Conservation (phyloP, 2,888 invertebrate species). For the Caradrina kadenii region DNA sequence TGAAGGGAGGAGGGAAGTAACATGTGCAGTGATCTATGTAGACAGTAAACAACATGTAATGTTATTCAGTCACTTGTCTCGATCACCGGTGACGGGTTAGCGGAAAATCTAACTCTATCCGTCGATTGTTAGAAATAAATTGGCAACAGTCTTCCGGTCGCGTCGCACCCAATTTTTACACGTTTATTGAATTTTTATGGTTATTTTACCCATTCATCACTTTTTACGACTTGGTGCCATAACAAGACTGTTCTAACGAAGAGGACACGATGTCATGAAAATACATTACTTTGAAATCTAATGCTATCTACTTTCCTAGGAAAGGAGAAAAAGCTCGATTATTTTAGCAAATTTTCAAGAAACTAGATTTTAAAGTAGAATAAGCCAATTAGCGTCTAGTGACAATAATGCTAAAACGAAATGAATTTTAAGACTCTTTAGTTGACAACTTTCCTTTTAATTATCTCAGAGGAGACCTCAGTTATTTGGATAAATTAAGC, state of each 20-base stretch:
- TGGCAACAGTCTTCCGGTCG: conserved; percentile 66
- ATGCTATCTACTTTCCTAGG: conserved; percentile 6
- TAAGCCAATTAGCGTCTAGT: conserved; percentile 10
- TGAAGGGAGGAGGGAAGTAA: conserved; percentile 17
- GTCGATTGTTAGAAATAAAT: conserved; percentile 67
- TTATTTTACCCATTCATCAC: conserved; percentile 76
- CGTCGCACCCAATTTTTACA: conserved; percentile 72
- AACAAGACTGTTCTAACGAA: conserved; percentile 67
- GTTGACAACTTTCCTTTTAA: conserved; percentile 31
- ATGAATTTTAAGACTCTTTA: conserved; percentile 12
- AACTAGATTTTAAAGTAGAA: conserved; percentile 10
- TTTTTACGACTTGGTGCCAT: conserved; percentile 73
- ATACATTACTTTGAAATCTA: conserved; percentile 32
- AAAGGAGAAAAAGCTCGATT: conserved; percentile 8
- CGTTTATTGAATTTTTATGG: conserved; percentile 80
- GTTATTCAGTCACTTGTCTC: conserved; percentile 52
- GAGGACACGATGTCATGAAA: conserved; percentile 38
- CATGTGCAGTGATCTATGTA: conserved; percentile 8
- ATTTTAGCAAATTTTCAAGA: conserved; percentile 1
- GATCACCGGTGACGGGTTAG: conserved; percentile 50
- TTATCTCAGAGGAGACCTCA: conserved; percentile 26
- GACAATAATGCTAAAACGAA: conserved; percentile 23
- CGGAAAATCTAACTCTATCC: conserved; percentile 55
- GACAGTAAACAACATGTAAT: conserved; percentile 49
- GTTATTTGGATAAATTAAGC: conserved; percentile 31